Evolutionary conservation across 2,888 invertebrate genomes (phyloP), one percentile per base, ranked within the genome.

Genomic region (Cyclophora punctaria): DNA sequence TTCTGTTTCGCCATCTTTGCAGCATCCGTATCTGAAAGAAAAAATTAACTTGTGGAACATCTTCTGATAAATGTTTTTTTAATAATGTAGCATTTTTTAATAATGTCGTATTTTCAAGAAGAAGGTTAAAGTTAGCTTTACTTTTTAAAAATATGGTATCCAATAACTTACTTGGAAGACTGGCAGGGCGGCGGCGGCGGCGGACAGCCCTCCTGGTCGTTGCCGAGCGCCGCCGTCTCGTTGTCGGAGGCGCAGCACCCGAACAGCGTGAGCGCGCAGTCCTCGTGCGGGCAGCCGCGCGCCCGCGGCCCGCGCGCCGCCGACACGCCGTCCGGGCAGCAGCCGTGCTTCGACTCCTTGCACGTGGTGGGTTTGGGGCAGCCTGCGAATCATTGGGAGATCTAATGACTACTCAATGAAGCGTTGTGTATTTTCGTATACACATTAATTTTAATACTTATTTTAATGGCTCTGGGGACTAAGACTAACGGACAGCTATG

Each of bases 221-320:
- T 95, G 46, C 97, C 97, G 71, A 93, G 90, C 0, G 97, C 94
- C 5, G 92, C 84, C 0, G 94, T 94, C 60, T 90, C 90, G 45
- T 93, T 93, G 76, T 97, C 96, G 5, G 92, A 91, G 20, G 57
- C 51, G 69, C 97, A 98, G 73, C 97, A 98, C 3, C 97, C 97
- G 68, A 94, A 97, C 4, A 97, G 84, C 0, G 95, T 94, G 66
- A 93, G 93, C 0, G 90, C 90, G 70, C 97, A 97, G 5, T 91
- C 90, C 0, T 91, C 86, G 42, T 90, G 78, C 0, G 96, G 95
- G 71, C 98, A 98, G 2, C 94, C 97, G 66, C 92, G 85, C 53
- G 90, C 75, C 7, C 93, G 87, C 0, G 91, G 89, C 5, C 96
- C 96, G 50, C 83, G 75, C 0, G 95, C 94, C 2, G 94, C 91